A percentile compares a stretch with the other conserved stretches of the same genome.
Evolutionary conservation across 2,797 vertebrate genomes (phyloP).

Genomic region (Mionectes olivaceus): DNA sequence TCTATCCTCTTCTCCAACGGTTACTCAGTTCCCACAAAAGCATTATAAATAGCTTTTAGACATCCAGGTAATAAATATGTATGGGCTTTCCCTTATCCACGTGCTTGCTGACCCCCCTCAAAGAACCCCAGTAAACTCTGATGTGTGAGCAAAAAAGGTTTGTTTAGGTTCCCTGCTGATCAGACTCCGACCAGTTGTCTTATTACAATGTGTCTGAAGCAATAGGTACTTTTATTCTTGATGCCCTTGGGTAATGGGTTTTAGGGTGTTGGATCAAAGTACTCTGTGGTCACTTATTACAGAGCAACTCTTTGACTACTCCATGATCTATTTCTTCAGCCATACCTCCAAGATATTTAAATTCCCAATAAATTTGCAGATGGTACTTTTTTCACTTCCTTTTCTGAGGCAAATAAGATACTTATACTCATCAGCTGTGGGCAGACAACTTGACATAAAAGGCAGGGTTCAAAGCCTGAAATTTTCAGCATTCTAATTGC

Average conservation of each 20-base stretch:
- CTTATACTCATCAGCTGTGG: constrained; percentile 63
- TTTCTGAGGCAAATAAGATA: constrained; percentile 65
- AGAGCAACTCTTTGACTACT: neutral
- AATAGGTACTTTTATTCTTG: neutral
- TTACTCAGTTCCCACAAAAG: neutral
- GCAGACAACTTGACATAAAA: constrained; percentile 71
- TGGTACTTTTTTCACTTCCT: constrained; percentile 70
- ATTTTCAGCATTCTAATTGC: constrained; percentile 69
- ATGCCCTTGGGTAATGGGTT: neutral
- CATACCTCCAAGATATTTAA: constrained; percentile 47
- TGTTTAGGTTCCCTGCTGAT: neutral
- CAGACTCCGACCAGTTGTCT: neutral
- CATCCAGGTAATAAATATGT: neutral
- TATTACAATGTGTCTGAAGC: neutral
- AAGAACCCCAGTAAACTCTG: neutral
- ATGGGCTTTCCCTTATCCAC: neutral
- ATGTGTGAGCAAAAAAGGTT: neutral
- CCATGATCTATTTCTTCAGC: neutral
- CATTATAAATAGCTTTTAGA: neutral
- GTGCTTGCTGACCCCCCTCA: neutral
- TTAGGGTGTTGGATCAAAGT: neutral
- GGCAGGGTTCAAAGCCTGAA: constrained; percentile 69
- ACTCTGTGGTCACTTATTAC: neutral
- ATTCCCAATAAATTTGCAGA: constrained; percentile 68
- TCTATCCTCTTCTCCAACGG: neutral